phyloP scores from a whole-genome alignment of 2,113 vertebrate genomes.

The Ptilorrhoa leucosticta region DNA sequence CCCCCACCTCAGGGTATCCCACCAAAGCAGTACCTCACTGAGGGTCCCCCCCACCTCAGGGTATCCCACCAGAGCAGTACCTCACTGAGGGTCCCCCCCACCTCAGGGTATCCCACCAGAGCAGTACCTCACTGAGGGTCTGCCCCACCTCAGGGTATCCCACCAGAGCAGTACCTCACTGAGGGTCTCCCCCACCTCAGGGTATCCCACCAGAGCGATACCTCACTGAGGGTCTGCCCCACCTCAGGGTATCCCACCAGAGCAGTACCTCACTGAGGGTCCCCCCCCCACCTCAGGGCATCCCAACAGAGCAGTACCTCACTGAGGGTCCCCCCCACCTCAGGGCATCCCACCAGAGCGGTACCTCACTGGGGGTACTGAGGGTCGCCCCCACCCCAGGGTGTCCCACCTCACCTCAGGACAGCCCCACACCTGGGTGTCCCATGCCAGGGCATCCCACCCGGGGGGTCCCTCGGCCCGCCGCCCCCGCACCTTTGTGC shows the following conservation, averaged over 20 bases:
- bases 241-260: neutral
- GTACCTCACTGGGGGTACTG: neutral
- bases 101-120: neutral
- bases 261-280: neutral
- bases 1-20: neutral
- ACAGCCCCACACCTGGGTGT: neutral
- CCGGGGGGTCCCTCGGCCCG: neutral
- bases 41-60: neutral
- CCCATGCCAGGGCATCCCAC: neutral
- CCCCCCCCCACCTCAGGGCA: too few relatives aligned
- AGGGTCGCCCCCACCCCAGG: neutral
- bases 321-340: neutral
- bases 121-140: neutral
- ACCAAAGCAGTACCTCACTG: neutral
- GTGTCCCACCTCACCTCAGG: neutral
- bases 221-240: neutral
- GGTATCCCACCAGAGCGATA: neutral
- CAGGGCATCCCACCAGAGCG: neutral
- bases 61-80: neutral
- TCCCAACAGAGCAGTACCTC: neutral
- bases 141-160: neutral
- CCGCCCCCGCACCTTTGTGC: conserved; percentile 89
- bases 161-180: neutral
- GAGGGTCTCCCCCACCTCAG: neutral
- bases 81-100: neutral